Percentiles rank a stretch among this genome's conserved stretches.
Conservation (phyloP, 2,797 vertebrate genomes). For the Oceanodroma leucorhoa region DNA sequence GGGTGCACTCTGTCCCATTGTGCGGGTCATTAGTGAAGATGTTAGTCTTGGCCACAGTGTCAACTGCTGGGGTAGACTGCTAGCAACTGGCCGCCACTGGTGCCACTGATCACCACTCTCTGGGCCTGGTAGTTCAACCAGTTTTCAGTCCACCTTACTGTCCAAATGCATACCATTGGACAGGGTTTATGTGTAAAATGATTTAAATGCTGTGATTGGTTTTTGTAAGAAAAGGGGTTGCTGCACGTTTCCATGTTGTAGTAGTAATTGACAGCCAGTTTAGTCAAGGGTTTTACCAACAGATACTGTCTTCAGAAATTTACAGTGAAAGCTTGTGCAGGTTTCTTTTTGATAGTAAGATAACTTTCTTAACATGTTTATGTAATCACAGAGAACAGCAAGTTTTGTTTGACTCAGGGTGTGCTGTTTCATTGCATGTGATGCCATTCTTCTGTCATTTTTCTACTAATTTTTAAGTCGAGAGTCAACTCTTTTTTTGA, state of each 20-base stretch:
- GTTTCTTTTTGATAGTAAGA: not conserved
- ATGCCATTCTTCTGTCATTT: not conserved
- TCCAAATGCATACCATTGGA: not conserved
- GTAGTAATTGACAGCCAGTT: not conserved
- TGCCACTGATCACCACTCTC: not conserved
- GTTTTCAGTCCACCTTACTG: not conserved
- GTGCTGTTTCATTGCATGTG: not conserved
- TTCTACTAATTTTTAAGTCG: not conserved
- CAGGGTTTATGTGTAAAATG: not conserved
- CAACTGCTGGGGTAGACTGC: rapidly evolving
- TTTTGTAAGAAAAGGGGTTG: not conserved
- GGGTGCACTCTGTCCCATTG: not conserved
- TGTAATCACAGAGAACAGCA: not conserved
- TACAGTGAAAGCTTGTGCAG: not conserved
- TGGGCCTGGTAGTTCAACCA: not conserved
- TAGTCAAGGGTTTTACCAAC: not conserved
- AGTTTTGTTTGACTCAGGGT: not conserved
- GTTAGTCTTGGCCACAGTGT: not conserved
- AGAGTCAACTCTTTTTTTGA: not conserved
- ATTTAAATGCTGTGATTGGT: not conserved
- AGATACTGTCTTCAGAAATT: not conserved
- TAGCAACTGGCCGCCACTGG: not conserved
- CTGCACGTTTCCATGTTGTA: not conserved
- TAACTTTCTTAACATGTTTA: not conserved
- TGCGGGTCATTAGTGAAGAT: not conserved